Conservation (phyloP, 2,113 vertebrate species). For the Dolichallabes microphthalmus region DNA sequence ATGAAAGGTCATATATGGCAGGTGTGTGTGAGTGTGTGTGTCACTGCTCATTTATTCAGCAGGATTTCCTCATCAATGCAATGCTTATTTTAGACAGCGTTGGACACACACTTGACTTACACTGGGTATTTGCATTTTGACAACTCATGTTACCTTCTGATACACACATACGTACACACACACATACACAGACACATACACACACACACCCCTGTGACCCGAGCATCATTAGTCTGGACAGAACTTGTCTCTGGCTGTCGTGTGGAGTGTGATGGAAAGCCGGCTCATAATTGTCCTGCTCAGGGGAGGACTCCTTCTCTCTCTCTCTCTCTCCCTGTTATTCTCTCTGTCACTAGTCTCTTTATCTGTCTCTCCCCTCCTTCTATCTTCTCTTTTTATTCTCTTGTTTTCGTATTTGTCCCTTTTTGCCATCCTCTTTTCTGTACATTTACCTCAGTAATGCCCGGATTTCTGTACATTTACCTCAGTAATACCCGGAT, state of each 20-base stretch:
- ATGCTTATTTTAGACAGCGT: background rate
- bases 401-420: too few relatives aligned
- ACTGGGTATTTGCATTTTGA: background rate
- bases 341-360: background rate
- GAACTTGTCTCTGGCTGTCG: slow-evolving; percentile 26
- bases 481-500: background rate
- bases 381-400: background rate
- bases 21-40: background rate
- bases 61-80: background rate
- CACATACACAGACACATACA: background rate
- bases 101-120: background rate
- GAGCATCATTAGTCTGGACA: slow-evolving; percentile 41
- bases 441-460: background rate
- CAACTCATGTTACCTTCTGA: background rate
- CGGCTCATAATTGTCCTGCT: slow-evolving; percentile 32
- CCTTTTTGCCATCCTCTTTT: background rate
- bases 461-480: background rate
- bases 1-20: background rate
- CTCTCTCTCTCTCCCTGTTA: background rate
- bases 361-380: background rate
- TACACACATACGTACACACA: background rate
- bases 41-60: background rate
- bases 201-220: slow-evolving; percentile 18
- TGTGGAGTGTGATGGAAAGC: slow-evolving; percentile 43
- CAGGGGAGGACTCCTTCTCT: slow-evolving; percentile 4